Evolutionary conservation across 2,888 invertebrate species (phyloP), one percentile per base, ranked within the genome.

Genomic region (Nomada fabriciana): DNA sequence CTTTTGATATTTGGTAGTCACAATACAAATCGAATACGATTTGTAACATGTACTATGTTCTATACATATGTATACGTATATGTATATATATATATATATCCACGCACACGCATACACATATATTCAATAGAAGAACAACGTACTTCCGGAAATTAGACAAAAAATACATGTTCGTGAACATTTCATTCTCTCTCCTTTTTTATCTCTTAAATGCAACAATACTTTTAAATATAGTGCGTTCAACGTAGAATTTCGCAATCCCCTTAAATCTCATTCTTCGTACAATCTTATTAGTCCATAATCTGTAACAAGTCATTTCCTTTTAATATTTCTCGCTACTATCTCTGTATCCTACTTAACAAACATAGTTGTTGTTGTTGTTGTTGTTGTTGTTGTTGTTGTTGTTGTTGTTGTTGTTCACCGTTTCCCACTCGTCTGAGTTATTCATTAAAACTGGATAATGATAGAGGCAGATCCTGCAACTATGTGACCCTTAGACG

Each of bases 311-410:
- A 85, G 76, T 80, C 55, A 68, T 72, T 74, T 53, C 47, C 61
- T 60, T 75, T 71, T 73, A 85, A 82, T 76, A 77, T 69, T 60
- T 82, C 43, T 69, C 74, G 55, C 81, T 84, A 84, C 55, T 71
- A 75, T 73, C 50, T 72, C 47, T 80, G 75, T 70, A 81, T 72
- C 83, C 77, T 80, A 79, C 29, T 81, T 85, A 84, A 84, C 83
- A 75, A 85, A 72, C 80, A 67, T 50, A 79, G 78, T 81, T 82
- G 65, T 73, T 78, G 55, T 36, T 61, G n/a, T n/a, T n/a, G n/a
- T n/a, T n/a, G n/a, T n/a, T n/a, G n/a, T n/a, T n/a, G n/a, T n/a
- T n/a, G n/a, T n/a, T n/a, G n/a, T n/a, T n/a, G n/a, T n/a, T n/a
- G n/a, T n/a, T n/a, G n/a, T n/a, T n/a, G n/a, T n/a, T n/a, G 78